Evolutionary conservation across 2,797 vertebrate species (phyloP), one percentile per base, ranked within the genome.

Genomic region (Florisuga fusca): DNA sequence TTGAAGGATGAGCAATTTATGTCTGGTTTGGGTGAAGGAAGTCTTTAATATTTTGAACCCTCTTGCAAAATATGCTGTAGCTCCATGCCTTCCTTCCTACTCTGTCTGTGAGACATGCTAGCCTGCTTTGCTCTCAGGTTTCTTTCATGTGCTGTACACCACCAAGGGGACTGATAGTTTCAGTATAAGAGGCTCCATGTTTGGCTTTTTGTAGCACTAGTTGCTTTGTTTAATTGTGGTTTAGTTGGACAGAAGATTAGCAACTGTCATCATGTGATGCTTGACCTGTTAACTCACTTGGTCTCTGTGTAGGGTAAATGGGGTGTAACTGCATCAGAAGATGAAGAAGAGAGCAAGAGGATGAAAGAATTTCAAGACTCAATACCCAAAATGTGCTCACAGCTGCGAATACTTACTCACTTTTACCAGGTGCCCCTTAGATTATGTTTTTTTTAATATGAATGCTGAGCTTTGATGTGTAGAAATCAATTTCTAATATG

Each of bases 301-400:
- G 10, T 94, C 63, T 83, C 76, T 90, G 0, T 84, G 18, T 94
- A 99, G 99, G 99, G 99, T 71, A 98, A 99, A 89, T 99, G 99
- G 99, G 99, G 99, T 38, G 98, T 99, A 88, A 99, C 99, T 1
- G 98, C 98, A 1, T 98, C 98, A 26, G 98, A 99, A 95, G 99
- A 99, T 58, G 98, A 98, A 8, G 98, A 98, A 58, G 99, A 99
- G 95, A 98, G 96, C 85, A 98, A 94, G 97, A 98, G 99, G 90
- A 97, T 99, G 71, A 98, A 98, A 77, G 98, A 99, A 90, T 99
- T 99, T 95, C 98, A 98, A 96, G 98, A 99, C 53, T 99, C 98
- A 5, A 98, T 99, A 96, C 99, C 99, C 89, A 99, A 99, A 98
- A 99, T 99, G 99, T 98, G 98, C 86, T 99, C 99, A 14, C 99